Conservation (phyloP, 2,797 vertebrate genomes). For the Lacerta viridis region DNA sequence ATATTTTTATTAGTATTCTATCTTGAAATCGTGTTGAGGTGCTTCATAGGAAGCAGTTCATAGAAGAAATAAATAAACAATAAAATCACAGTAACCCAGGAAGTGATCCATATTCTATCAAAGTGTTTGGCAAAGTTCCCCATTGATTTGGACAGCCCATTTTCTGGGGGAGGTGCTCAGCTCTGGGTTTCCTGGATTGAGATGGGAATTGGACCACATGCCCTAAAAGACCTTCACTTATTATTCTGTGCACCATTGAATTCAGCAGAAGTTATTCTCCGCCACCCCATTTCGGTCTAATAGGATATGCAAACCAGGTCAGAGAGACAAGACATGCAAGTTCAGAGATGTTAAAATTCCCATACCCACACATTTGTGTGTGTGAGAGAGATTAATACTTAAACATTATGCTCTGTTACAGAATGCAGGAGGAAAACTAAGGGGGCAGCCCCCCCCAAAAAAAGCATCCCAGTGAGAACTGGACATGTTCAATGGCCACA, state of each 20-base stretch:
- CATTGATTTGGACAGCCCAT: neutral
- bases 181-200: no score
- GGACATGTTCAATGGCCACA: neutral
- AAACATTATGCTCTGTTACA: neutral
- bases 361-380: neutral
- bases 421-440: neutral
- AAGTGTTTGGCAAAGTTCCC: neutral
- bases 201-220: no score
- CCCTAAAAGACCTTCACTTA: no score
- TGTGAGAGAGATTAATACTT: neutral
- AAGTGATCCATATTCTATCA: neutral
- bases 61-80: no score
- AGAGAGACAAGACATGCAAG: neutral
- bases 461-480: neutral
- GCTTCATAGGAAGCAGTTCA: no score
- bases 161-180: no score
- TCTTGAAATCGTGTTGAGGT: no score
- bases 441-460: no score
- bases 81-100: no score
- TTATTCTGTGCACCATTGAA: no score
- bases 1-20: no score
- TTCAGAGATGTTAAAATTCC: neutral
- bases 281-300: neutral
- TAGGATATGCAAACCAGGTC: neutral
- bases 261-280: no score